Conservation (phyloP, 2,888 invertebrate genomes). For the Morpho deidamia region DNA sequence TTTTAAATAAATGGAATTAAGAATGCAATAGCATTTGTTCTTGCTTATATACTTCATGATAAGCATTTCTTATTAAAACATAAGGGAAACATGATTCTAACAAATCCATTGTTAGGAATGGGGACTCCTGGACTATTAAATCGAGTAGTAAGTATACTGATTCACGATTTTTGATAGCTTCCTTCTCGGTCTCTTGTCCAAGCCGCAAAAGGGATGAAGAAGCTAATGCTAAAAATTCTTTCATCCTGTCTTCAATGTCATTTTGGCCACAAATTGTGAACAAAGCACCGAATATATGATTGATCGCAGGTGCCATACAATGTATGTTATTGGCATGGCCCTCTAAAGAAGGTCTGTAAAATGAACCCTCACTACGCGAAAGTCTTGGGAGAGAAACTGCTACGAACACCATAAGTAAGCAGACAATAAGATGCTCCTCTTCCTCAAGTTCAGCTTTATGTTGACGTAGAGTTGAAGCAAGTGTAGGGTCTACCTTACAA, state of each 20-base stretch:
- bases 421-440: conserved; percentile 95
- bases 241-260: conserved; percentile 98
- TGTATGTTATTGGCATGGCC: conserved; percentile 99
- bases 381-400: conserved; percentile 98
- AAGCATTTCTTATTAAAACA: conserved; percentile 97
- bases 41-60: conserved; percentile 96
- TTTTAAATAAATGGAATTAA: conserved; percentile 33
- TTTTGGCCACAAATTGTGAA: conserved; percentile 97
- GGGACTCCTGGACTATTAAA: conserved; percentile 98
- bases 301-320: conserved; percentile 97
- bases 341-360: conserved; percentile 90
- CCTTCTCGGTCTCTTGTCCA: conserved; percentile 97
- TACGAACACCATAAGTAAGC: conserved; percentile 98
- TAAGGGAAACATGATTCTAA: conserved; percentile 99
- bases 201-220: conserved; percentile 96
- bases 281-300: conserved; percentile 96
- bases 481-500: conserved; percentile 96
- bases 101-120: conserved; percentile 98
- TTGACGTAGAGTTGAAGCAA: conserved; percentile 92
- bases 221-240: conserved; percentile 95
- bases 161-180: conserved; percentile 95
- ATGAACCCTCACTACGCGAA: conserved; percentile 93
- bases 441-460: conserved; percentile 93
- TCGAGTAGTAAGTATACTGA: conserved; percentile 97
- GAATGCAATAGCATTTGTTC: conserved; percentile 82